Evolutionary conservation across 2,113 vertebrate species (phyloP).

Genomic region (Anoplopoma fimbria): DNA sequence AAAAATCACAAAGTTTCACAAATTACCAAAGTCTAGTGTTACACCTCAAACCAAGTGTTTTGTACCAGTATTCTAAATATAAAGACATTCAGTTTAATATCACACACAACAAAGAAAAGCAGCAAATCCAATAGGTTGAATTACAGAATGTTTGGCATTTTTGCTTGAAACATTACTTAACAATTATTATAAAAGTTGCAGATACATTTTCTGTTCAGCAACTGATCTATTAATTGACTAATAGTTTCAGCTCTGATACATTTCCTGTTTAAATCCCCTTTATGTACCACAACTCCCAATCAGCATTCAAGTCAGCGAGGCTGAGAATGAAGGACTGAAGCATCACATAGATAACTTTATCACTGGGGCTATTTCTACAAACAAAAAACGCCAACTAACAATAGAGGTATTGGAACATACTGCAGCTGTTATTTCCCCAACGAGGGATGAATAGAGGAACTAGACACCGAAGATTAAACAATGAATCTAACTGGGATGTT

Average conservation of each 20-base stretch:
- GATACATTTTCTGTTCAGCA: background rate
- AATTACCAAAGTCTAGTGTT: background rate
- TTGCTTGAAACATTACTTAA: background rate
- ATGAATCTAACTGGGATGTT: background rate
- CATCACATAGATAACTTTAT: background rate
- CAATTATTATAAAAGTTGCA: background rate
- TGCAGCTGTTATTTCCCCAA: background rate
- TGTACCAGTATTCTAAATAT: background rate
- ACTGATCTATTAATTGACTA: background rate
- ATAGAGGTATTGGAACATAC: background rate
- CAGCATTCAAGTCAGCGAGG: background rate
- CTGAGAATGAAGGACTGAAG: background rate
- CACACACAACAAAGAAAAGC: background rate
- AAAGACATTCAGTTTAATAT: background rate
- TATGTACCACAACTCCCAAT: background rate
- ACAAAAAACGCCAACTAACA: background rate
- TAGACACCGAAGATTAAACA: constrained; percentile 9
- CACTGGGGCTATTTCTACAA: background rate
- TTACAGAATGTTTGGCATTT: background rate
- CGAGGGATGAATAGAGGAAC: background rate
- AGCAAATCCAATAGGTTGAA: background rate
- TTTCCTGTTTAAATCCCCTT: background rate
- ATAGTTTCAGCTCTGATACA: background rate
- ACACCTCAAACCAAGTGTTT: background rate
- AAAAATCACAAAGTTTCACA: background rate